Evolutionary conservation across 2,888 invertebrate species (phyloP).

Genomic region (Nephrotoma appendiculata): DNA sequence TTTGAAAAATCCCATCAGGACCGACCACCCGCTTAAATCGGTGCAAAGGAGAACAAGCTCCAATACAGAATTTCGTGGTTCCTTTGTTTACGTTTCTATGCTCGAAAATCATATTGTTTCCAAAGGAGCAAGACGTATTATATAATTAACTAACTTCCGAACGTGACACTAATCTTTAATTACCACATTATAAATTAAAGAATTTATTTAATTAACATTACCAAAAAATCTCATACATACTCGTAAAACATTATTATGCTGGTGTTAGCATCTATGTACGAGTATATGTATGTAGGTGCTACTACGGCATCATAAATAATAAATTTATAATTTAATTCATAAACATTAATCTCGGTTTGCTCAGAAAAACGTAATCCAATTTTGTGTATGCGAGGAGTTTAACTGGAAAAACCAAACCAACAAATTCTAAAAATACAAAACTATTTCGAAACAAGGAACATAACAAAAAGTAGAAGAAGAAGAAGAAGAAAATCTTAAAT

Average conservation of each 20-base stretch:
- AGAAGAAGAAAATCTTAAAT: neutral
- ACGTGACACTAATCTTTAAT: neutral
- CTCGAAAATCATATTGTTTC: too few species aligned
- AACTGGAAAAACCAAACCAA: neutral
- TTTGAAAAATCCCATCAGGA: too few species aligned
- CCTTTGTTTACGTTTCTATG: too few species aligned
- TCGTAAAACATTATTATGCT: neutral
- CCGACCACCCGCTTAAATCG: too few species aligned
- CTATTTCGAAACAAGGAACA: neutral
- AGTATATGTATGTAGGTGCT: neutral
- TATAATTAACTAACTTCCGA: neutral
- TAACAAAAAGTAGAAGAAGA: neutral
- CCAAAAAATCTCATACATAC: neutral
- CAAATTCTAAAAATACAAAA: neutral
- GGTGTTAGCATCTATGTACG: neutral
- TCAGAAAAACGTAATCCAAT: neutral
- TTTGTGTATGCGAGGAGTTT: neutral
- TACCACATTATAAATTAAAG: neutral
- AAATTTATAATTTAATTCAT: neutral
- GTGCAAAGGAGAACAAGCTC: too few species aligned
- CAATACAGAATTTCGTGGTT: too few species aligned
- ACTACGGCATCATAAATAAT: neutral
- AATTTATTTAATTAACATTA: neutral
- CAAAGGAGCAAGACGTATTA: neutral
- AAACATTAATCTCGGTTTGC: neutral